Evolutionary conservation across 2,888 invertebrate genomes (phyloP).

Genomic region (Eupeodes luniger): DNA sequence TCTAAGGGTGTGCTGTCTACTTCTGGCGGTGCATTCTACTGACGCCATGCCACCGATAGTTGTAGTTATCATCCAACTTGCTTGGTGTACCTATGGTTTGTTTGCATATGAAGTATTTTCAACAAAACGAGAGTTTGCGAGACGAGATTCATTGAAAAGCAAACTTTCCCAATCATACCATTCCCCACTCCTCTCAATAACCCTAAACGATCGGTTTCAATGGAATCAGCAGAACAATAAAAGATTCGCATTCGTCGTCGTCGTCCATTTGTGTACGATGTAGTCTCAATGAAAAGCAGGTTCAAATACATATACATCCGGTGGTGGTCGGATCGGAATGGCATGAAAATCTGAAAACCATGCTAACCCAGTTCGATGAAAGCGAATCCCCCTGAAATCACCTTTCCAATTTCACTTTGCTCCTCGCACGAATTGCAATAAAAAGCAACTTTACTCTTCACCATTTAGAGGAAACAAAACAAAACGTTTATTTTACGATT

Average conservation of each 20-base stretch:
- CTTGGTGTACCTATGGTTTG: background rate
- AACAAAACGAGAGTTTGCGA: conserved; percentile 10
- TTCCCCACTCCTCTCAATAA: background rate
- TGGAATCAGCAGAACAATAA: conserved; percentile 52
- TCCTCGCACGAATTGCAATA: conserved; percentile 43
- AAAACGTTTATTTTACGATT: conserved; percentile 75
- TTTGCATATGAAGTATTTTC: background rate
- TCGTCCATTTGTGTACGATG: background rate
- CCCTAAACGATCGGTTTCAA: conserved; percentile 62
- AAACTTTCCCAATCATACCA: conserved; percentile 35
- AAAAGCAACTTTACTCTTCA: conserved; percentile 69
- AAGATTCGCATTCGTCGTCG: conserved; percentile 20
- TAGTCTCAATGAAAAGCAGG: conserved; percentile 15
- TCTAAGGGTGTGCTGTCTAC: conserved; percentile 42
- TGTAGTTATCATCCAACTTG: background rate
- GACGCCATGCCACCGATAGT: background rate
- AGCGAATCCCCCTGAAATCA: background rate
- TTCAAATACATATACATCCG: conserved; percentile 8
- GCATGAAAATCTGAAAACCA: conserved; percentile 32
- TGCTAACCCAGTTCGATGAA: conserved; percentile 55
- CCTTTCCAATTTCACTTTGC: background rate
- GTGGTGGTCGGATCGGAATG: background rate
- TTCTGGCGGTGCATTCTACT: background rate
- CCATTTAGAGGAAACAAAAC: conserved; percentile 74
- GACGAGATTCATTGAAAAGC: conserved; percentile 34